These are phyloP conservation scores for Aricia agestis DNA, from an alignment of 1,140 invertebrate species.

Conservation along the genomic window DNA sequence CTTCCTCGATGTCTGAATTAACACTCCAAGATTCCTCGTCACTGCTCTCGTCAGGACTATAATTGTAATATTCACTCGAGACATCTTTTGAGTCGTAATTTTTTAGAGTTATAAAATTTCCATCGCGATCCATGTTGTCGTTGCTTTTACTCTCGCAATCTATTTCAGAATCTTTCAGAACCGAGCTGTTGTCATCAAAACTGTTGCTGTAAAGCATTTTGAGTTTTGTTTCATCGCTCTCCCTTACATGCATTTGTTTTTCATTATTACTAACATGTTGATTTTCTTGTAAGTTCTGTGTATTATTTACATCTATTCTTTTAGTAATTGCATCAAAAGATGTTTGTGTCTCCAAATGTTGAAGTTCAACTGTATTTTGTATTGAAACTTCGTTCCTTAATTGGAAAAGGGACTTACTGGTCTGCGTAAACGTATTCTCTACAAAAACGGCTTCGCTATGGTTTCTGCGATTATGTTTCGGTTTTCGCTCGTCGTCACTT, in stretches of 20 bases:
- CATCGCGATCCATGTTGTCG: slow-evolving; percentile 29
- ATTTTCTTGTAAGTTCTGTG: slow-evolving; percentile 28
- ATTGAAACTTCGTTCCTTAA: slow-evolving; percentile 39
- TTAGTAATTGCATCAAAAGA: slow-evolving; percentile 30
- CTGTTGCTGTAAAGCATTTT: slow-evolving; percentile 15
- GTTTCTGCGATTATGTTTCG: slow-evolving; percentile 30
- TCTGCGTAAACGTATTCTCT: slow-evolving; percentile 63
- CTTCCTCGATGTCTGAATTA: slow-evolving; percentile 55
- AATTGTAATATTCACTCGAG: slow-evolving; percentile 28
- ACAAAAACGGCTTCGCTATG: slow-evolving; percentile 34
- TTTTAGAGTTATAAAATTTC: slow-evolving; percentile 10
- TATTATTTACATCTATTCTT: slow-evolving; percentile 35
- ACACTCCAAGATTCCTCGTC: slow-evolving; percentile 37
- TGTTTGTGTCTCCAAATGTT: slow-evolving; percentile 58
- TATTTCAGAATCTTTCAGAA: not conserved
- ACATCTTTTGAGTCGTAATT: slow-evolving; percentile 31
- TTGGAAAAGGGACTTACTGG: slow-evolving; percentile 67
- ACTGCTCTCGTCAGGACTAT: slow-evolving; percentile 31
- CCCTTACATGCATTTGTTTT: not conserved
- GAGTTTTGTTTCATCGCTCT: not conserved
- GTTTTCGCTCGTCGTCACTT: slow-evolving; percentile 13
- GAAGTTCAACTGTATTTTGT: slow-evolving; percentile 26
- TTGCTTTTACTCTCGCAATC: not conserved
- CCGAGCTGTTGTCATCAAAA: slow-evolving; percentile 22
- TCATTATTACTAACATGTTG: not conserved